Percentiles rank a stretch among this genome's conserved stretches.
Conservation (phyloP, 92 coral and sea anemone species). For the Porites cylindrica region DNA sequence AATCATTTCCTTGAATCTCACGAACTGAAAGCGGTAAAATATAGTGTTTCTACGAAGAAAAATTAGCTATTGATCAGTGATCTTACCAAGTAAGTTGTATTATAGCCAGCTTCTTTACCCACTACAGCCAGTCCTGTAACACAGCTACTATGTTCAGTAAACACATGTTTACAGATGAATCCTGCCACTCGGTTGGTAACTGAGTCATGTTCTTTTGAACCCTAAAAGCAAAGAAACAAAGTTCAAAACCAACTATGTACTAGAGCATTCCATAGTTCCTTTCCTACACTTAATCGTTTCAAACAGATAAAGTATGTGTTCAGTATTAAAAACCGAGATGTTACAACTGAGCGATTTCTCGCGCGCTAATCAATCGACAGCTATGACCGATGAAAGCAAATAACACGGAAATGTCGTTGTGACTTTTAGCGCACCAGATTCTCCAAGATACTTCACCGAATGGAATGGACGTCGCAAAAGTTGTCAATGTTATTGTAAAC, state of each 20-base stretch:
- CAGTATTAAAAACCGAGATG: too few relatives aligned
- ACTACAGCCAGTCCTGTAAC: constrained; percentile 95
- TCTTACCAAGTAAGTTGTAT: constrained; percentile 89
- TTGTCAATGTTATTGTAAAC: too few relatives aligned
- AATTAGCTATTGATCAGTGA: neutral
- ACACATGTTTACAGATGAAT: constrained; percentile 90
- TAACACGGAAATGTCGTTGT: too few relatives aligned
- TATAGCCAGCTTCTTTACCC: constrained; percentile 85
- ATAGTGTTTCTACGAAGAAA: neutral
- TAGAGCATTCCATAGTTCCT: neutral
- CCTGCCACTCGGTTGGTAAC: constrained; percentile 99
- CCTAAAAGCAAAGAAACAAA: constrained; percentile 42
- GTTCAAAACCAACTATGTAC: neutral
- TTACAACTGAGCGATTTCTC: too few relatives aligned
- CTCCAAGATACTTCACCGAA: too few relatives aligned
- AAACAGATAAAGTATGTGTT: too few relatives aligned
- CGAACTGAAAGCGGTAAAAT: neutral
- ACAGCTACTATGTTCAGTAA: constrained; percentile 91
- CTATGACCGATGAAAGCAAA: too few relatives aligned
- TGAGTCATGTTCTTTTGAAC: constrained; percentile 83
- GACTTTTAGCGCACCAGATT: too few relatives aligned
- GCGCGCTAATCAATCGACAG: too few relatives aligned
- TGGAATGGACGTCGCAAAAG: too few relatives aligned
- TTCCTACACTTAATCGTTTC: neutral
- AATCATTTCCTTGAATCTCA: too few relatives aligned